Evolutionary conservation across 2,888 invertebrate species (phyloP).

Genomic region (Chironomus tentans): DNA sequence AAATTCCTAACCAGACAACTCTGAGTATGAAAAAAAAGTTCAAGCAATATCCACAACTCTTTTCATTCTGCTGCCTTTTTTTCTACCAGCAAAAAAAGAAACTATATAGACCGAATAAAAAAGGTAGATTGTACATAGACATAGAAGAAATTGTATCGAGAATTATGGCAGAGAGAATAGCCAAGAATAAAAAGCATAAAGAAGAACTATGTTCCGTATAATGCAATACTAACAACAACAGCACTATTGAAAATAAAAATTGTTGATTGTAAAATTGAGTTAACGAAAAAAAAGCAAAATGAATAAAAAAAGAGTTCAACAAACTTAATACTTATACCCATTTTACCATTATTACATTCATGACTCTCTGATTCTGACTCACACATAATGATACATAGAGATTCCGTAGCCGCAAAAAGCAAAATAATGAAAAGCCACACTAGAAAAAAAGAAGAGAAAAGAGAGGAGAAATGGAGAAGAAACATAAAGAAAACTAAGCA

Average conservation of each 20-base stretch:
- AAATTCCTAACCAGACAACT: too few species aligned
- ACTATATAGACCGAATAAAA: background rate
- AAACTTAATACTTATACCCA: conserved; percentile 3
- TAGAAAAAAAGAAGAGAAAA: background rate
- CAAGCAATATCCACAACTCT: background rate
- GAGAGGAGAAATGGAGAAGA: background rate
- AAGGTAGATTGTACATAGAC: too few species aligned
- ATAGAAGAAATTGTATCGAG: too few species aligned
- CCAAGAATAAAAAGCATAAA: too few species aligned
- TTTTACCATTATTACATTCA: conserved; percentile 15
- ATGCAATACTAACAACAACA: background rate
- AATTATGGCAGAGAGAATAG: too few species aligned
- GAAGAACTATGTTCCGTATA: background rate
- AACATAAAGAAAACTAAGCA: background rate
- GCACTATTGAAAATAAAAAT: background rate
- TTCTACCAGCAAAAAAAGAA: background rate
- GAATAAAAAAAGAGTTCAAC: conserved; percentile 14
- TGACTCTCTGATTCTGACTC: conserved; percentile 1
- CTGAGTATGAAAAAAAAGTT: background rate
- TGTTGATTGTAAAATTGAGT: background rate
- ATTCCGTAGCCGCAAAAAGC: background rate
- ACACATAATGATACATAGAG: conserved; percentile 11
- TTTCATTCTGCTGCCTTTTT: too few species aligned
- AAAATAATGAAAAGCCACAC: background rate
- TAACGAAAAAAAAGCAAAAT: background rate